These are phyloP conservation scores for Mycogona germanica DNA, from an alignment of 2,888 invertebrate genomes.

Conservation along the genomic window DNA sequence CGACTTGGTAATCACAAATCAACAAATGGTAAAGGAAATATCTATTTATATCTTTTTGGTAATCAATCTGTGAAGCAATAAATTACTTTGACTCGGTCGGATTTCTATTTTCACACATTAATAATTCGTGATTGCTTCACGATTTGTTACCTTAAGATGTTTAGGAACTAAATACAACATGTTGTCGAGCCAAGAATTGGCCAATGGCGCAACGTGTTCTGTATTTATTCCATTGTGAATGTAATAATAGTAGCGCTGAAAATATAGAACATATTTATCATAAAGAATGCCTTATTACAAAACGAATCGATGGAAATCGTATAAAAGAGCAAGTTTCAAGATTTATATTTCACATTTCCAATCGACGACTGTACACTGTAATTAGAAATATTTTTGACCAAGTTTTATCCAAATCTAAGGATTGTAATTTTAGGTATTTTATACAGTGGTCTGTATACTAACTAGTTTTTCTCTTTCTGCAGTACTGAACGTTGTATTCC, in stretches of 20 bases:
- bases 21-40: no score
- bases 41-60: not conserved
- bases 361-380: no score
- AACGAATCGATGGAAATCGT: no score
- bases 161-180: slow-evolving; percentile 34
- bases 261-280: no score
- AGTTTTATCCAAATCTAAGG: not conserved
- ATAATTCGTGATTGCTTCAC: no score
- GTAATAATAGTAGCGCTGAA: slow-evolving; percentile 69
- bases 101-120: no score
- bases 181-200: slow-evolving; percentile 50
- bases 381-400: not conserved
- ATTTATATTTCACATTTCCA: no score
- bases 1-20: no score
- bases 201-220: slow-evolving; percentile 73
- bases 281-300: no score
- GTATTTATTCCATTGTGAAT: slow-evolving; percentile 83
- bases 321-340: no score
- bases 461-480: slow-evolving; percentile 2
- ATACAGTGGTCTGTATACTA: not conserved
- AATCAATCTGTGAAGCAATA: not conserved
- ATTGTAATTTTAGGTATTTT: not conserved
- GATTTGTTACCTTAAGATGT: slow-evolving; percentile 27
- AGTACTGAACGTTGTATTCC: not conserved
- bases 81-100: slow-evolving; percentile 4